These are phyloP conservation scores for Acrocephalus arundinaceus DNA, from an alignment of 2,113 vertebrate species.

Conservation along the genomic window DNA sequence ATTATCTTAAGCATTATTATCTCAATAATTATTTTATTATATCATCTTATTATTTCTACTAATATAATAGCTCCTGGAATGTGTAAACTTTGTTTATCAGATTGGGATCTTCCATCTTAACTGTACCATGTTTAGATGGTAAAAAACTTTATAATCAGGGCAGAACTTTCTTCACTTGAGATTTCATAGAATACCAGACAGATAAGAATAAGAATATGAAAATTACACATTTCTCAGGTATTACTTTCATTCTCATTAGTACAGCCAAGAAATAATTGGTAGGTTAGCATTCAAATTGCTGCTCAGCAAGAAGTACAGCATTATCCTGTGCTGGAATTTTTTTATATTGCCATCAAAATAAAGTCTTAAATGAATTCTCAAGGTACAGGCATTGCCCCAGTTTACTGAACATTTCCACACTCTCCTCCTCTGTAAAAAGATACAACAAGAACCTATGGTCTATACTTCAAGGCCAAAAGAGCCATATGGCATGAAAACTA, in stretches of 20 bases:
- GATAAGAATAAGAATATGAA: neutral
- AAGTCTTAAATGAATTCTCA: neutral
- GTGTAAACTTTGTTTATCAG: neutral
- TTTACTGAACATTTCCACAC: neutral
- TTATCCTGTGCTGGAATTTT: neutral
- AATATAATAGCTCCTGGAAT: neutral
- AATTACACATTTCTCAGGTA: neutral
- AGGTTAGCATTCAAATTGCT: neutral
- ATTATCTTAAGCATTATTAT: conserved; percentile 4
- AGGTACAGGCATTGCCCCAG: neutral
- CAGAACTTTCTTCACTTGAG: neutral
- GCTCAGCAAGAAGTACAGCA: neutral
- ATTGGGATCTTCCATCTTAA: neutral
- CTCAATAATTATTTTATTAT: neutral
- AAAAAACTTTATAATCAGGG: neutral
- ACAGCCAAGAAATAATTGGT: neutral
- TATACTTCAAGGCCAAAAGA: neutral
- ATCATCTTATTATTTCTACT: neutral
- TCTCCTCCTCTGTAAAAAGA: neutral
- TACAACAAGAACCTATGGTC: neutral
- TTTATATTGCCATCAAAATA: neutral
- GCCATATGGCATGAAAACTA: neutral
- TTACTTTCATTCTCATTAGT: neutral
- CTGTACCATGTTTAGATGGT: neutral
- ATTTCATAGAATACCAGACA: neutral